Evolutionary conservation across 2,888 invertebrate genomes (phyloP).

Genomic region (Apotomis turbidana): DNA sequence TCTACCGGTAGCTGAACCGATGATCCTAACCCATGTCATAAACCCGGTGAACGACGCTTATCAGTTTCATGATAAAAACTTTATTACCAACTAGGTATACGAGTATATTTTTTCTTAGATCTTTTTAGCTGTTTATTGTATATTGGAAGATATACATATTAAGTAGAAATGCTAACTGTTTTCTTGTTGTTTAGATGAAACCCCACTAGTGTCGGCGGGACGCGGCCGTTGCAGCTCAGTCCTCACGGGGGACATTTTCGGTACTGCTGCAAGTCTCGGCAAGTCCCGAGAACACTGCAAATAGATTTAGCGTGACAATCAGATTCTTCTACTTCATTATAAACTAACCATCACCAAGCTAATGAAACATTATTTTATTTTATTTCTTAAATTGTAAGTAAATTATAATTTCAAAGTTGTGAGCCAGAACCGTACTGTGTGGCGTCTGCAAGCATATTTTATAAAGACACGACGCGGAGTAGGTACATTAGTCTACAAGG

Average conservation of each 20-base stretch:
- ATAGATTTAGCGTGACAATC: conserved; percentile 53
- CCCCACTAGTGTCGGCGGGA: conserved; percentile 74
- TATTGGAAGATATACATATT: too few species aligned
- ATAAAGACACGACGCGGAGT: conserved; percentile 59
- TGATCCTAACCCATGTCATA: too few species aligned
- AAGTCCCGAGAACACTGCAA: conserved; percentile 50
- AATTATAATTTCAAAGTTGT: conserved; percentile 33
- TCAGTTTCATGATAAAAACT: too few species aligned
- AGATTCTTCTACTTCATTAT: conserved; percentile 50
- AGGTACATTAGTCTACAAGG: conserved; percentile 59
- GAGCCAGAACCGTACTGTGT: conserved; percentile 51
- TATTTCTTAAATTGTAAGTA: conserved; percentile 46
- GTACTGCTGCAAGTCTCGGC: conserved; percentile 50
- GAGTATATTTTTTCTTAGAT: too few species aligned
- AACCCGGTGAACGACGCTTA: too few species aligned
- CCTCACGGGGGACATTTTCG: conserved; percentile 51
- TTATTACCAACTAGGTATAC: too few species aligned
- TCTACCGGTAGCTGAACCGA: too few species aligned
- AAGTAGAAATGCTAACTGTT: neutral
- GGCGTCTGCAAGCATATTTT: conserved; percentile 63
- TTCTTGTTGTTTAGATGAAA: conserved; percentile 66
- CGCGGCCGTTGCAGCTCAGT: conserved; percentile 49
- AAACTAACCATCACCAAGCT: conserved; percentile 60
- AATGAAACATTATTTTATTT: conserved; percentile 58
- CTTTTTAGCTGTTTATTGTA: too few species aligned